A percentile compares a stretch with the other conserved stretches of the same genome.
Evolutionary conservation across 2,797 vertebrate species (phyloP).

Genomic region (Geotrypetes seraphini): DNA sequence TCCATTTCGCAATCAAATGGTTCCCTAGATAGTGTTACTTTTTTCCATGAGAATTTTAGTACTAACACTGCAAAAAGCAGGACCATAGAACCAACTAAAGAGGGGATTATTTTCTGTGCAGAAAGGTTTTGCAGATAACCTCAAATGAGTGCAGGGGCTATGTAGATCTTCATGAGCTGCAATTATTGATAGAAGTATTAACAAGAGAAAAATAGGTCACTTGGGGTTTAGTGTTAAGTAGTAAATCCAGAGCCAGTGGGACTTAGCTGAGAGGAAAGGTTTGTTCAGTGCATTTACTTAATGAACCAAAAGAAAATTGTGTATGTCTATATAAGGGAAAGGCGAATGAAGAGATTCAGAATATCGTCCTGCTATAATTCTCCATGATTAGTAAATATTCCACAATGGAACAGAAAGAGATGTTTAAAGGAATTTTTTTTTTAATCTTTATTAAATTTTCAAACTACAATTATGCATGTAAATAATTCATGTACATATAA

Average conservation of each 20-base stretch:
- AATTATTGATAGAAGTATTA: constrained; percentile 31
- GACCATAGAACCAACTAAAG: too few species aligned
- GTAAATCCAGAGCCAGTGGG: constrained; percentile 80
- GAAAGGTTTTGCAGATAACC: too few species aligned
- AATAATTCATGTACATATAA: too few species aligned
- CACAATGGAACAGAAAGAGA: constrained; percentile 1
- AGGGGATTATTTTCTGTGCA: too few species aligned
- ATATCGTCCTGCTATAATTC: constrained; percentile 8
- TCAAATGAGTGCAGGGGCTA: too few species aligned
- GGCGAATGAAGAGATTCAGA: constrained; percentile 29
- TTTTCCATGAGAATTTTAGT: too few species aligned
- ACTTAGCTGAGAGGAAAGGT: constrained; percentile 74
- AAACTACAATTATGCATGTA: too few species aligned
- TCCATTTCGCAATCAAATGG: too few species aligned
- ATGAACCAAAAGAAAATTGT: constrained; percentile 36
- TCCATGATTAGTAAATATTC: constrained; percentile 19
- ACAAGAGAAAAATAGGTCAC: constrained; percentile 83
- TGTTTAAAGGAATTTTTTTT: neutral
- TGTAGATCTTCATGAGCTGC: too few species aligned
- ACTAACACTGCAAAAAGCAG: too few species aligned
- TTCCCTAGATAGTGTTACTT: too few species aligned
- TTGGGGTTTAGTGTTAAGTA: constrained; percentile 84
- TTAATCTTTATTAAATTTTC: too few species aligned
- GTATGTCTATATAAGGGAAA: constrained; percentile 3
- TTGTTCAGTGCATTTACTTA: constrained; percentile 71